Evolutionary conservation across 1,140 invertebrate genomes (phyloP).

Genomic region (Bombus terrestris): DNA sequence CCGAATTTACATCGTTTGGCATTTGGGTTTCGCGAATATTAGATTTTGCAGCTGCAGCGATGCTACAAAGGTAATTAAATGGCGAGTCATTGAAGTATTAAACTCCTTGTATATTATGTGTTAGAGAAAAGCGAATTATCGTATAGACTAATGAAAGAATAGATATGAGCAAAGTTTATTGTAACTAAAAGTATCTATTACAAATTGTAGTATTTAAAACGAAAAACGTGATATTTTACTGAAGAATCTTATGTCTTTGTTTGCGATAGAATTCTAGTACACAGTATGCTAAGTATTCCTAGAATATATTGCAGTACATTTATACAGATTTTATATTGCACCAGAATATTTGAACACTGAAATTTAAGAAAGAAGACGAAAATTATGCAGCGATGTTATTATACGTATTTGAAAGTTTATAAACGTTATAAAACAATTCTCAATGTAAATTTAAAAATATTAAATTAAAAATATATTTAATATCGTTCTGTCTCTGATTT

Average conservation of each 20-base stretch:
- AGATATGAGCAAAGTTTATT: not conserved
- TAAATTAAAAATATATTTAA: too few relatives aligned
- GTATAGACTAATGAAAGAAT: not conserved
- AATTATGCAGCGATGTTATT: not conserved
- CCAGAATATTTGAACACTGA: not conserved
- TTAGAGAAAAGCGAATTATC: not conserved
- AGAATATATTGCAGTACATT: not conserved
- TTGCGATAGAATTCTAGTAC: not conserved
- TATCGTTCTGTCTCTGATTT: too few relatives aligned
- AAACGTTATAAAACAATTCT: not conserved
- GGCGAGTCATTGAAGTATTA: not conserved
- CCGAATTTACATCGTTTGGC: not conserved
- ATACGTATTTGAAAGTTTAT: not conserved
- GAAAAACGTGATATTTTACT: not conserved
- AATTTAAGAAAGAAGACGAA: not conserved
- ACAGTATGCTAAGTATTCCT: not conserved
- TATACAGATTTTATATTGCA: not conserved
- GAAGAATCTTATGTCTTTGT: not conserved
- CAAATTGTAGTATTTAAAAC: not conserved
- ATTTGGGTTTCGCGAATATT: not conserved
- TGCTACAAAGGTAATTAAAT: not conserved
- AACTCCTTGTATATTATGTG: not conserved
- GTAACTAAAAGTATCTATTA: not conserved
- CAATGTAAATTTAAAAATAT: too few relatives aligned
- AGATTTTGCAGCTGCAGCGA: not conserved